These are phyloP conservation scores for Limnothrissa miodon DNA, from an alignment of 2,113 vertebrate species.

Conservation along the genomic window DNA sequence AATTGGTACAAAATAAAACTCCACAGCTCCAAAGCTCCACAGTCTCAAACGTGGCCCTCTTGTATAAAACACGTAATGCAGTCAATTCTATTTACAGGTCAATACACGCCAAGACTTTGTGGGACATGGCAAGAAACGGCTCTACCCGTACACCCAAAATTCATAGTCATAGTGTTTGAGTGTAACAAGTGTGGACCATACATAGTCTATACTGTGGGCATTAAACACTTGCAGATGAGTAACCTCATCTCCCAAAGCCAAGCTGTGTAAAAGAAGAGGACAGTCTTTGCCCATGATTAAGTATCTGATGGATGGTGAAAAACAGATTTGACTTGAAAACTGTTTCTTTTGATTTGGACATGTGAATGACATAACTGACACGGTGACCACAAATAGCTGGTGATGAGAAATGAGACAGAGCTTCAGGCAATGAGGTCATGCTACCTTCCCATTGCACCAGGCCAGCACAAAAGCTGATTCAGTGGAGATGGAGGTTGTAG, in stretches of 20 bases:
- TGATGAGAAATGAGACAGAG: background rate
- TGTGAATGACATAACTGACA: background rate
- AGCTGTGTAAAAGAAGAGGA: background rate
- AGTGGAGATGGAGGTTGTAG: constrained; percentile 17
- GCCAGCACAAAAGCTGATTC: constrained; percentile 14
- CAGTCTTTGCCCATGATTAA: background rate
- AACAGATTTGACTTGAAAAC: background rate
- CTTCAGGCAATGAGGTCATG: background rate
- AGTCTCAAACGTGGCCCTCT: background rate
- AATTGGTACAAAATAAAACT: background rate
- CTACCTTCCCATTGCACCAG: background rate
- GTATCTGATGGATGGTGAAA: background rate
- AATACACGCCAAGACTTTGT: background rate
- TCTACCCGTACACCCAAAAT: background rate
- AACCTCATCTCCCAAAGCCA: background rate
- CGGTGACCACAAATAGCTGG: background rate
- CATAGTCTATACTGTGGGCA: no score
- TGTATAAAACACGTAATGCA: background rate
- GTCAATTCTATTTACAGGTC: no score
- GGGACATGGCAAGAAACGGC: background rate
- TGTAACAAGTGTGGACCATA: background rate
- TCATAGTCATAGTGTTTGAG: background rate
- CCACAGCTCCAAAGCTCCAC: background rate
- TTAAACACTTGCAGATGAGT: background rate
- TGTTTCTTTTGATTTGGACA: background rate